A percentile compares a stretch with the other conserved stretches of the same genome.
Conservation (phyloP, 2,888 invertebrate species). For the Andrena fulva region DNA sequence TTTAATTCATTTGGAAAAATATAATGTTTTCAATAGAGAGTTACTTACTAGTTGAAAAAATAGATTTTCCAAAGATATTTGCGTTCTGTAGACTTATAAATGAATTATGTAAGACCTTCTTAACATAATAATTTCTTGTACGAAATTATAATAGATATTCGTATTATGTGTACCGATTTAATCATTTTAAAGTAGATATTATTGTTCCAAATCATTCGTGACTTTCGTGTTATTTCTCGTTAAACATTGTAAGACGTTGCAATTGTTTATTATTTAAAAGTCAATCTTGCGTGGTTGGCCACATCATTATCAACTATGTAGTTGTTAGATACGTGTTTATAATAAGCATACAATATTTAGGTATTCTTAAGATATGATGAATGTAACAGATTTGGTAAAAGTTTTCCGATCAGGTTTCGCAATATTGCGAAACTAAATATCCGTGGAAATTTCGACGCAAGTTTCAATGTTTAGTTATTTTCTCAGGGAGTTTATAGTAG, state of each 20-base stretch:
- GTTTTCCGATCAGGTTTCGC: neutral
- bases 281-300: constrained; percentile 26
- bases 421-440: neutral
- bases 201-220: too few relatives aligned
- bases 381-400: constrained; percentile 2
- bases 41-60: neutral
- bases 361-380: constrained; percentile 10
- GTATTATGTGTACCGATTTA: neutral
- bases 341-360: constrained; percentile 27
- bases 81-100: too few relatives aligned
- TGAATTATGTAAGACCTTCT: neutral
- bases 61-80: too few relatives aligned
- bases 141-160: neutral
- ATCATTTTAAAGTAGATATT: neutral
- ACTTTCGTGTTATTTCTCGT: too few relatives aligned
- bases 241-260: neutral
- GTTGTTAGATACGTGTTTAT: constrained; percentile 10
- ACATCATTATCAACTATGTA: neutral
- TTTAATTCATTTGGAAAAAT: neutral
- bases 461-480: neutral
- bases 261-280: constrained; percentile 10
- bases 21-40: neutral
- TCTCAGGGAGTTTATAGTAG: neutral
- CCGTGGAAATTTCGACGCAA: neutral
- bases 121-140: neutral